Evolutionary conservation across 64 coral and sea anemone species (phyloP).

Genomic region (Porites australiensis): DNA sequence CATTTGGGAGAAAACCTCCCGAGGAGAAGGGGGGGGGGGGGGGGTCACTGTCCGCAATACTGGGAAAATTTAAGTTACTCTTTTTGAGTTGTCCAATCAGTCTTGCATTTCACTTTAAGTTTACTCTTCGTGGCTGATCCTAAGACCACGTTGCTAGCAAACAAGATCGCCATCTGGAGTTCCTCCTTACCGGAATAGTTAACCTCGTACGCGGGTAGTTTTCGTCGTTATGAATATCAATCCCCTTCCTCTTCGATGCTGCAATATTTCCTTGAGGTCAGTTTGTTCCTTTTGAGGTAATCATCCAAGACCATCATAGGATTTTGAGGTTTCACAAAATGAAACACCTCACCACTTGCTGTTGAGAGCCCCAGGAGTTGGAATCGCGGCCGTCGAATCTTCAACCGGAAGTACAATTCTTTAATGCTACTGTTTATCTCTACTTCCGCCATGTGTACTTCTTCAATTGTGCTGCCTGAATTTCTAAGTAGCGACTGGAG

Average conservation of each 20-base stretch:
- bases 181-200: too few relatives aligned
- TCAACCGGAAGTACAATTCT: constrained; percentile 60
- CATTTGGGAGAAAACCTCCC: too few relatives aligned
- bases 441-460: constrained; percentile 76
- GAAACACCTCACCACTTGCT: constrained; percentile 69
- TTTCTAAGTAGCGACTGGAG: constrained; percentile 70
- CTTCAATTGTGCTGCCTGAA: constrained; percentile 52
- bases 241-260: constrained; percentile 1
- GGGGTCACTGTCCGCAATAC: too few relatives aligned
- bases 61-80: too few relatives aligned
- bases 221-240: too few relatives aligned
- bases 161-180: too few relatives aligned
- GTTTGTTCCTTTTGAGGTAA: constrained; percentile 79
- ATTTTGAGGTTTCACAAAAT: constrained; percentile 79
- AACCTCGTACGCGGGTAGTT: too few relatives aligned
- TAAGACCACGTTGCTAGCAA: too few relatives aligned
- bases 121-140: too few relatives aligned
- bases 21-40: too few relatives aligned
- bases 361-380: constrained; percentile 69
- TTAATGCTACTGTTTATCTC: constrained; percentile 75
- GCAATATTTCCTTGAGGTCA: not conserved
- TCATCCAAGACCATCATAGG: constrained; percentile 62
- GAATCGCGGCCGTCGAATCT: constrained; percentile 71
- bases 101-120: too few relatives aligned
- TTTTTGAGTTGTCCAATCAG: too few relatives aligned